phyloP scores from a whole-genome alignment of 2,888 invertebrate species.

The Nebria brevicollis region DNA sequence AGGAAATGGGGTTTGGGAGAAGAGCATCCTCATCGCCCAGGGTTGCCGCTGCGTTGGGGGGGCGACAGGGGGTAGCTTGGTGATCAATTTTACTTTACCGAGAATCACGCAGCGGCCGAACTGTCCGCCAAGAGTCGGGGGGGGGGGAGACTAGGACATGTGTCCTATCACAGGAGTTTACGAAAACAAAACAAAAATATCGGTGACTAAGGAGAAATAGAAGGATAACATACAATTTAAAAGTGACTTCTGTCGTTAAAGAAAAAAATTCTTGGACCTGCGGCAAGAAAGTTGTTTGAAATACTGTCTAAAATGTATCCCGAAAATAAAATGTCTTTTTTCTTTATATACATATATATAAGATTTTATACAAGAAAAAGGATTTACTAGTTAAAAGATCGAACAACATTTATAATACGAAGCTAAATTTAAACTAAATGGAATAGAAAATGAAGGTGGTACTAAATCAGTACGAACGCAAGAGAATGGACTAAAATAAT shows the following conservation, averaged over 20 bases:
- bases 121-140: constrained; percentile 29
- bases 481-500: background rate
- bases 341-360: too few species aligned
- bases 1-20: constrained; percentile 5
- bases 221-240: background rate
- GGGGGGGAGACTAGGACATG: constrained; percentile 16
- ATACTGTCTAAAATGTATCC: too few species aligned
- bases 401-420: background rate
- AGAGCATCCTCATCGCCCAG: background rate
- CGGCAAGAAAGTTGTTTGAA: too few species aligned
- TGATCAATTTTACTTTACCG: constrained; percentile 42
- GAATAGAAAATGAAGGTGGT: background rate
- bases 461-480: background rate
- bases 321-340: too few species aligned
- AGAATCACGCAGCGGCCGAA: constrained; percentile 37
- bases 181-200: background rate
- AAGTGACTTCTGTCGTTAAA: constrained; percentile 11
- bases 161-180: constrained; percentile 14
- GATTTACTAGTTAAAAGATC: background rate
- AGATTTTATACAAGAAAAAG: too few species aligned
- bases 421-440: background rate
- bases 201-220: constrained; percentile 2
- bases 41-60: background rate
- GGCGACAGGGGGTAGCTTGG: constrained; percentile 20
- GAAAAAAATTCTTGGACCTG: too few species aligned